phyloP scores from a whole-genome alignment of 2,113 vertebrate species.

The Hemichromis elongatus region DNA sequence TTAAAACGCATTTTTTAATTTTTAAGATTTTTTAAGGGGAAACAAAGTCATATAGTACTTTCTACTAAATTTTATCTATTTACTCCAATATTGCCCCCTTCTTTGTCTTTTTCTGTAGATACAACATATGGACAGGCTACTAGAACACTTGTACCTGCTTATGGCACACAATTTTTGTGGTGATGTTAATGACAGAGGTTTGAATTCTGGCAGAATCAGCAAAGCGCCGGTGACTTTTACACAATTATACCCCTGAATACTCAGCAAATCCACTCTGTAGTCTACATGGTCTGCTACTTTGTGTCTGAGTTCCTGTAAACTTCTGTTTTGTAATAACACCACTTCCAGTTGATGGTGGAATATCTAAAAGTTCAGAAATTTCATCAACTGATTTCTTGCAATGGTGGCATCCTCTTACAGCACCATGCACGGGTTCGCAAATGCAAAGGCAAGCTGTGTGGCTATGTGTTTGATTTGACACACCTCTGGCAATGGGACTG shows the following conservation, averaged over 20 bases:
- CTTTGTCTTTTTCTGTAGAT: background rate
- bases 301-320: background rate
- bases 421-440: accelerated
- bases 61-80: accelerated
- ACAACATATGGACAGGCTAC: background rate
- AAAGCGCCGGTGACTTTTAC: background rate
- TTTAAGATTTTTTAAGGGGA: background rate
- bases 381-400: background rate
- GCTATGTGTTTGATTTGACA: background rate
- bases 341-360: accelerated
- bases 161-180: background rate
- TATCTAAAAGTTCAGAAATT: background rate
- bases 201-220: background rate
- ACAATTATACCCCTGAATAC: background rate
- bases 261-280: background rate
- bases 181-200: background rate
- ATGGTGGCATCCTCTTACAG: background rate
- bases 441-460: background rate
- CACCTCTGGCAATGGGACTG: background rate
- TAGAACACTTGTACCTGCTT: background rate
- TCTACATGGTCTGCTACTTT: background rate
- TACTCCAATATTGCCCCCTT: background rate
- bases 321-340: background rate
- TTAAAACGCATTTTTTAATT: accelerated
- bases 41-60: accelerated